Base-by-base conservation (phyloP, 2,888 invertebrate genomes). In the Morpho deidamia region DNA sequence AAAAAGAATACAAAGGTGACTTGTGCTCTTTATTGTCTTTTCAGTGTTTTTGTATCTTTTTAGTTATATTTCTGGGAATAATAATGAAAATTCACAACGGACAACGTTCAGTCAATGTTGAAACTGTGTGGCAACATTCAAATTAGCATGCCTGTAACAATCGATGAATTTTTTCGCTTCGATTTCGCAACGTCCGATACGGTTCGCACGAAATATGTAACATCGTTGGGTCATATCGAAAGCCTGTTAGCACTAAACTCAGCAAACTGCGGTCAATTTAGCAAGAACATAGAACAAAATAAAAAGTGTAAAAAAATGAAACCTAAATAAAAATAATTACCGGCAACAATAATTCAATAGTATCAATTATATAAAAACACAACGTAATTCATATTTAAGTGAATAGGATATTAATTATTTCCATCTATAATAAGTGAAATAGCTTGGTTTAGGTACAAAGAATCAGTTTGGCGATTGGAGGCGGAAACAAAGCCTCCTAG, bases 81-180 rank as follows among this genome's bases (percentile, higher is more conserved):
- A 49, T 41, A 11, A 40, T 37, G 40, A 32, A 35, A 49, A 49
- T 44, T 42, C 5, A 38, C 43, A 44, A 50, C 44, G 44, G 38
- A 38, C 41, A 9, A 34, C 23, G 11, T 50, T 38, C 43, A 35
- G 11, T 35, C 37, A 10, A 38, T 45, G 42, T 42, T 49, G 51
- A 51, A 60, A 60, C 38, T 35, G 67, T 74, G 65, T 71, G 58
- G 74, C 74, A 81, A 77, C 65, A 55, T 56, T 71, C 63, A 65
- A 83, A 86, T 88, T 88, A 86, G 78, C 83, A 82, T 83, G 72
- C 75, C 68, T 71, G 81, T 75, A 77, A 77, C 78, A 79, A 76
- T 67, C 72, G 71, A 74, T 76, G 70, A 71, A 69, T 74, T 80
- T 81, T 83, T 79, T 71, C 61, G 70, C 70, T 67, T 68, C 55